Conservation (phyloP, 2,113 vertebrate species). For the Turnix velox region DNA sequence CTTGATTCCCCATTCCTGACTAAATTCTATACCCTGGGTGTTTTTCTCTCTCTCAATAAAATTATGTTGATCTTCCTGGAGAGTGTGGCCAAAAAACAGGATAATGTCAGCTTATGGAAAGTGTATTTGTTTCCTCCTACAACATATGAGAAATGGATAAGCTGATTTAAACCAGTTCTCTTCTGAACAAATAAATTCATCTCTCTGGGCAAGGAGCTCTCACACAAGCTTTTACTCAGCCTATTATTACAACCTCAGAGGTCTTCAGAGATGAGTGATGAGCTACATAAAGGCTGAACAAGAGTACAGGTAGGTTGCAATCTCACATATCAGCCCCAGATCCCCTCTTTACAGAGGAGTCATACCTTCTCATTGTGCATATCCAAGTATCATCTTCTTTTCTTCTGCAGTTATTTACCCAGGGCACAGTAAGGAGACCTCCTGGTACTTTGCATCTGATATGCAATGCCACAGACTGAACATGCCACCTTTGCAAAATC, state of each 20-base stretch:
- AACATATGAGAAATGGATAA: not conserved
- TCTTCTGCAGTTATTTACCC: not conserved
- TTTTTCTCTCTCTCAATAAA: not conserved
- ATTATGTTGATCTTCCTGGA: not conserved
- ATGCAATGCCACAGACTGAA: not conserved
- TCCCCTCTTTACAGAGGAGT: not conserved
- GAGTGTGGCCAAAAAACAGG: not conserved
- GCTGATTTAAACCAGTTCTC: not conserved
- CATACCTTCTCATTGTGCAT: not conserved
- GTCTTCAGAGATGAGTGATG: not conserved
- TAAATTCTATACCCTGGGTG: not conserved
- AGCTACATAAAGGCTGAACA: not conserved
- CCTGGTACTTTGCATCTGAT: not conserved
- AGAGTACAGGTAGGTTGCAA: not conserved
- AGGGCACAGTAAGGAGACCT: not conserved
- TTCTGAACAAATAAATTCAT: constrained; percentile 28
- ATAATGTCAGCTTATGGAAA: constrained; percentile 13
- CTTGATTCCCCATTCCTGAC: not conserved
- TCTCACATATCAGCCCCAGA: not conserved
- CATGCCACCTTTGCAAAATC: not conserved
- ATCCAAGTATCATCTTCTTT: not conserved
- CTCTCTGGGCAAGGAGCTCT: not conserved
- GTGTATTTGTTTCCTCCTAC: not conserved
- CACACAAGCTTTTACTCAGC: not conserved
- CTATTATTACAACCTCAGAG: not conserved